Base-by-base conservation (phyloP, 2,797 vertebrate species). In the Galaxias olidus region DNA sequence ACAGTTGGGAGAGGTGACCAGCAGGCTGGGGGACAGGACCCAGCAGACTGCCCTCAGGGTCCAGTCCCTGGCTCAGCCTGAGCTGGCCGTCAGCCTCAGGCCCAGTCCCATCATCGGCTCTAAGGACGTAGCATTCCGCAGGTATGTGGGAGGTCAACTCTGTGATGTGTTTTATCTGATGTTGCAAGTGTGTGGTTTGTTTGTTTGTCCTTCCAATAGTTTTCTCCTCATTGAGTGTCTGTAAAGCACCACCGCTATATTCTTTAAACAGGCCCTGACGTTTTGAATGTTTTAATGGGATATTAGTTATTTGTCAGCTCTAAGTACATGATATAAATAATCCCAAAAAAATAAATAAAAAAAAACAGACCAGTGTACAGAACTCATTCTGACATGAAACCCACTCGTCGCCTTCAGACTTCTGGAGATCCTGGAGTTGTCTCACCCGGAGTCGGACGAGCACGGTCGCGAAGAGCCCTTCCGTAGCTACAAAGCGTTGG, bases 351-450 rank as follows among this genome's bases (percentile, higher is more conserved):
- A 30, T 6, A 30, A 30, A 30, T 30, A 30, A 30, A 30, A 30
- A 30, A 30, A 2, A 2, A 30, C 2, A 30, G 30, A 30, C 30
- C 30, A n/a, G n/a, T n/a, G n/a, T 30, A 30, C 30, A 30, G 30
- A 30, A 30, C 30, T 30, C 30, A 30, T 30, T 30, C 6, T 30
- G 30, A 30, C 30, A 30, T 30, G 3, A 30, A 30, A 6, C 30
- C 30, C 30, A 30, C 30, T 30, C 30, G 2, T 30, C 30, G 30
- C 30, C 46, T 10, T 77, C 84, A 99, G 98, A 74, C 84, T 99
- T 9, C 92, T 93, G 72, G 86, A 94, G 74, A 91, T 96, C 70
- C 87, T 99, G 50, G 92, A 96, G 80, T 83, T 81, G 65, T 77
- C 72, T 52, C 63, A 78, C 55, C 62, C 45, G 2, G 50, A 70